Conservation (phyloP, 2,888 invertebrate genomes). For the Ornithoptera priamus region DNA sequence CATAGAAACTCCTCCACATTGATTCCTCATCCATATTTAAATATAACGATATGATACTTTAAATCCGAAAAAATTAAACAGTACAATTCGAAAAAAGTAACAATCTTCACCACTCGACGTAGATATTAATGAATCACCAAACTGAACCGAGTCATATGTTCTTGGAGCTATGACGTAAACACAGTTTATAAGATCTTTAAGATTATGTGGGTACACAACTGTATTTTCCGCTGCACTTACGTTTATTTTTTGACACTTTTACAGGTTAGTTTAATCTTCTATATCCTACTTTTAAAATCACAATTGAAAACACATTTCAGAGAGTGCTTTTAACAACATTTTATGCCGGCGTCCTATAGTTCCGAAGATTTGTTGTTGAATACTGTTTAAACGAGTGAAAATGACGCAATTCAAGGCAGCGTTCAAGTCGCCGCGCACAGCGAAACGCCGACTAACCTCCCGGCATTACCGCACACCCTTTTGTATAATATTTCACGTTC, state of each 20-base stretch:
- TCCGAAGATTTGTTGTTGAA: slow-evolving; percentile 15
- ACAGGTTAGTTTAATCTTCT: slow-evolving; percentile 12
- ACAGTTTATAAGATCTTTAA: slow-evolving; percentile 32
- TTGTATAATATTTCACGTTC: slow-evolving; percentile 22
- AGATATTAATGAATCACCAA: slow-evolving; percentile 55
- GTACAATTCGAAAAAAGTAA: neutral
- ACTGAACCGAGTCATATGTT: slow-evolving; percentile 58
- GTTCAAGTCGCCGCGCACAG: slow-evolving; percentile 39
- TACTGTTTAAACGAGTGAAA: slow-evolving; percentile 38
- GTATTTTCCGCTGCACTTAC: slow-evolving; percentile 3
- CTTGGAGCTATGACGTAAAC: slow-evolving; percentile 65
- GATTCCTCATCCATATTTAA: slow-evolving; percentile 83
- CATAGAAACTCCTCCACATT: slow-evolving; percentile 89
- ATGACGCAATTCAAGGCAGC: slow-evolving; percentile 65
- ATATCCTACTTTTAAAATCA: slow-evolving; percentile 1
- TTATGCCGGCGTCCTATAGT: slow-evolving; percentile 8
- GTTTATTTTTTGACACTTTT: slow-evolving; percentile 3
- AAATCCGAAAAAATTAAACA: slow-evolving; percentile 17
- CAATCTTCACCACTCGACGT: slow-evolving; percentile 3
- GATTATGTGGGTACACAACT: slow-evolving; percentile 23
- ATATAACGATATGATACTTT: slow-evolving; percentile 18
- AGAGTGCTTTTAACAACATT: slow-evolving; percentile 1
- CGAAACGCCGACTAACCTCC: slow-evolving; percentile 53
- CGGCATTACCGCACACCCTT: slow-evolving; percentile 42
- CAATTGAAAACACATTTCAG: neutral